Base-by-base conservation (phyloP, 2,113 vertebrate genomes). In the Condylura cristata region DNA sequence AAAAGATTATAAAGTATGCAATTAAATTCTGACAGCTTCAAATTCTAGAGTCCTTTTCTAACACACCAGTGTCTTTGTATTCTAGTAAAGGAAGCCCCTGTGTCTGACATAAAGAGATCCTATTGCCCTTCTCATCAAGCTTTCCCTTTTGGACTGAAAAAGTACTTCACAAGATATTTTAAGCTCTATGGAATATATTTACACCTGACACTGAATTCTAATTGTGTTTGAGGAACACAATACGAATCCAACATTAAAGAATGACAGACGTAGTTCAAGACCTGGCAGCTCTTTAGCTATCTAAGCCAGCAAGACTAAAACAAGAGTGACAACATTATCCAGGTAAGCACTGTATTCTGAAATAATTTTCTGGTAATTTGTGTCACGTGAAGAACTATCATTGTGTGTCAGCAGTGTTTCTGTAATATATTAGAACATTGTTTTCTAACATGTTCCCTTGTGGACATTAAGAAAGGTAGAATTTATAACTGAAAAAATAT, bases 141-240 rank as follows among this genome's bases (percentile, higher is more conserved):
- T 70, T 90, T 88, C 46, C 88, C 72, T 89, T 88, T 44, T 58
- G 46, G 51, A 75, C 80, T 89, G 48, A 90, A 88, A 90, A 94
- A 66, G 51, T 68, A 80, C 61, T 75, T 93, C 79, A 71, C 66
- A 92, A 91, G 89, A 37, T 22, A 82, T 16, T 95, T 56, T 51
- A 90, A 76, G 72, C 41, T 28, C 53, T 72, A 71, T 2, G 32
- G 74, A 92, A 65, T 86, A 58, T 17, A 88, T 61, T 79, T 89
- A 72, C 18, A 96, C 70, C 76, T 89, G 63, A 72, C 28, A 58
- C 66, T 56, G 68, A 26, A 82, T 72, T 66, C 81, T 14, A 65
- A 17, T 56, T 85, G 41, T 65, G 60, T 88, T 51, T 92, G 82
- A 80, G 63, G 12, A 66, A 11, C 20, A 84, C 39, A 66, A 41